Conservation (phyloP, 2,888 invertebrate species). For the Sicus ferrugineus region DNA sequence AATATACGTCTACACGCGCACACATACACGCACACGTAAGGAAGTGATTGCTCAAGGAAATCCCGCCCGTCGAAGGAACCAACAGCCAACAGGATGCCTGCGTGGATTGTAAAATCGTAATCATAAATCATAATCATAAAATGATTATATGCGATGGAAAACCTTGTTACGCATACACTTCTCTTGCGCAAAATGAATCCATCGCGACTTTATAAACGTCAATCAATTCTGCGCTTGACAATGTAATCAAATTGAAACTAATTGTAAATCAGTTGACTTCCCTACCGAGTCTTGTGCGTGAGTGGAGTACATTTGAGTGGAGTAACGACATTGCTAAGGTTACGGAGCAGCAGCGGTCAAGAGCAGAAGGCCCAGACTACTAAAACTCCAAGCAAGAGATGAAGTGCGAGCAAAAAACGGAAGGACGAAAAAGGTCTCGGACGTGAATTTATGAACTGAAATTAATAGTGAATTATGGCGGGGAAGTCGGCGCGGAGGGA, state of each 20-base stretch:
- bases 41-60: too few species aligned
- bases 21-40: neutral
- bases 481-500: neutral
- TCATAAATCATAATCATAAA: too few species aligned
- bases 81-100: too few species aligned
- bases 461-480: constrained; percentile 45
- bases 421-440: constrained; percentile 13
- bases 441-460: constrained; percentile 45
- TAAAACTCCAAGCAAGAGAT: constrained; percentile 2
- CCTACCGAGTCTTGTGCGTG: too few species aligned
- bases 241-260: too few species aligned
- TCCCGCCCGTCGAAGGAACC: too few species aligned
- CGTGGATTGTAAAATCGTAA: neutral
- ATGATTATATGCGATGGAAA: too few species aligned
- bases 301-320: neutral
- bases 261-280: too few species aligned
- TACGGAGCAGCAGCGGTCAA: constrained; percentile 35
- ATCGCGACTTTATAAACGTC: too few species aligned
- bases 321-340: constrained; percentile 31
- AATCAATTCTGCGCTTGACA: too few species aligned
- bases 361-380: constrained; percentile 3
- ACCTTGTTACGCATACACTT: too few species aligned
- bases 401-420: constrained; percentile 8
- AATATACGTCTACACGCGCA: neutral
- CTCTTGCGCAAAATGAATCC: too few species aligned